These are phyloP conservation scores for Galeruca laticollis DNA, from an alignment of 2,888 invertebrate genomes.

Conservation along the genomic window DNA sequence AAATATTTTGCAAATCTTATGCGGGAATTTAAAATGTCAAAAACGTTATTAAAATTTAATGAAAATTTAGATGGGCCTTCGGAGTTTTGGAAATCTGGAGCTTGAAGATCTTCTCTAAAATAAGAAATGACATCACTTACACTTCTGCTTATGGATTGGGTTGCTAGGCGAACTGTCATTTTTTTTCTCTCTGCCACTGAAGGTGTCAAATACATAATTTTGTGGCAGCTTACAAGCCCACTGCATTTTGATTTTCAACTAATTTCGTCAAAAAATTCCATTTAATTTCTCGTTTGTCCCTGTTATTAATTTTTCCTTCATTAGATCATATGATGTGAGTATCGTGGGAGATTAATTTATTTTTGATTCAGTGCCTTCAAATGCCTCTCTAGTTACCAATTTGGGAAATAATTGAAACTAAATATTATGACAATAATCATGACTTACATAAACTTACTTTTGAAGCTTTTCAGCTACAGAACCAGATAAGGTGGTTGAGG, in stretches of 20 bases:
- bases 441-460: not conserved
- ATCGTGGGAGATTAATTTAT: too few relatives aligned
- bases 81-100: constrained; percentile 18
- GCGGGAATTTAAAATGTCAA: constrained; percentile 32
- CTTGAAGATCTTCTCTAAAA: constrained; percentile 49
- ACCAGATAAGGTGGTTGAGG: too few relatives aligned
- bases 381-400: too few relatives aligned
- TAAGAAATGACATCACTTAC: constrained; percentile 48
- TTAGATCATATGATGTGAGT: too few relatives aligned
- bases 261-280: constrained; percentile 43
- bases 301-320: too few relatives aligned
- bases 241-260: too few relatives aligned
- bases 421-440: not conserved
- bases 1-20: constrained; percentile 22
- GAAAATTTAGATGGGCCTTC: constrained; percentile 28
- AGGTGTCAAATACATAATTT: too few relatives aligned
- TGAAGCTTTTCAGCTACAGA: too few relatives aligned
- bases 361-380: too few relatives aligned
- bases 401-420: not conserved
- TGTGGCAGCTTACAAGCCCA: constrained; percentile 38
- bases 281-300: constrained; percentile 35
- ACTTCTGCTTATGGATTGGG: constrained; percentile 35
- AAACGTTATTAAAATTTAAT: constrained; percentile 28
- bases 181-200: constrained; percentile 41
- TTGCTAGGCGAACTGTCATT: constrained; percentile 46